These are phyloP conservation scores for Heliothis subflexa DNA, from an alignment of 1,140 invertebrate species.

Conservation along the genomic window DNA sequence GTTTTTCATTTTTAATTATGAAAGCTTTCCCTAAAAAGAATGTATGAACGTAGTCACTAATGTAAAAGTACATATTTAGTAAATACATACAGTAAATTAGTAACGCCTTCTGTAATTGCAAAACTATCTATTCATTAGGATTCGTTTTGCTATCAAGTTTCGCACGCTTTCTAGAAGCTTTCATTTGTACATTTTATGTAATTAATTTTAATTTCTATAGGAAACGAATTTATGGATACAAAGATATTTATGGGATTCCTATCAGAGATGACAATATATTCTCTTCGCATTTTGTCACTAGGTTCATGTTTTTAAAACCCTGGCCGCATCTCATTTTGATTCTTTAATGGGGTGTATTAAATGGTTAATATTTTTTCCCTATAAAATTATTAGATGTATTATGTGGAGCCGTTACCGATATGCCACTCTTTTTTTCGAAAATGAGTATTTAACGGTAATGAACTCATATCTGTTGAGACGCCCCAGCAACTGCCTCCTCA, in stretches of 20 bases:
- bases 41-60: not conserved
- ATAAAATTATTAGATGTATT: not conserved
- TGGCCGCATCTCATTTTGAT: not conserved
- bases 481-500: too few relatives aligned
- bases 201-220: conserved; percentile 20
- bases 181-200: conserved; percentile 26
- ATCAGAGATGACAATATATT: too few relatives aligned
- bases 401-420: too few relatives aligned
- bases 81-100: not conserved
- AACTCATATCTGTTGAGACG: too few relatives aligned
- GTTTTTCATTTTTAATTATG: too few relatives aligned
- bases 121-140: not conserved
- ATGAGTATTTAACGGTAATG: too few relatives aligned
- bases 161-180: conserved; percentile 28
- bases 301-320: too few relatives aligned
- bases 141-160: conserved; percentile 2
- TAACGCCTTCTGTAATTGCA: not conserved
- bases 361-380: not conserved
- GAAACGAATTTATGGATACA: too few relatives aligned
- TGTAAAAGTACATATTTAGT: not conserved
- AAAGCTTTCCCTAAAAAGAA: too few relatives aligned
- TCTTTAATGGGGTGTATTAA: not conserved
- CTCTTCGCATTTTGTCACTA: too few relatives aligned
- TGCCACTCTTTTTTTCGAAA: too few relatives aligned
- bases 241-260: too few relatives aligned